Base-by-base conservation (phyloP, 2,113 vertebrate genomes). In the Sterna hirundo region DNA sequence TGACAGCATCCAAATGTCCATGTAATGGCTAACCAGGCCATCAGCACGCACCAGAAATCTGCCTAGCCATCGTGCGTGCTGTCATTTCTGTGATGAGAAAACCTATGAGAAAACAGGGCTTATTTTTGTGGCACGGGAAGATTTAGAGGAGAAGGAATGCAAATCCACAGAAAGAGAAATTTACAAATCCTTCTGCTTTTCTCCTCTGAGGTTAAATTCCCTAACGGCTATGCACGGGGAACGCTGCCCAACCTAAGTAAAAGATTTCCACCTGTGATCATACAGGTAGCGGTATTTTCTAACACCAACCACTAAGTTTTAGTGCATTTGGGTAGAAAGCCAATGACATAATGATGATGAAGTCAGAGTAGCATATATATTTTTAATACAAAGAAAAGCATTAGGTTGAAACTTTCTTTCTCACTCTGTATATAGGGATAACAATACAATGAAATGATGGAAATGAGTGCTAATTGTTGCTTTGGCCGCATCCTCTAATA, bases 221-320 rank as follows among this genome's bases (percentile, higher is more conserved):
- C 0, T 2, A 32, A 14, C 8, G 0, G 2, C 32, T 15, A 3
- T 1, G 0, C 40, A 30, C 18, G 13, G 7, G 20, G 29, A 66
- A 36, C 25, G 1, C 42, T 64, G 25, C 22, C 5, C 22, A 6
- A 22, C 29, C 21, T 13, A 25, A 55, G 21, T 22, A 15, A 60
- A 82, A 57, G 47, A 19, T 47, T 89, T 61, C n/a, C 6, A 5
- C 29, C 42, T 57, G 64, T 47, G 26, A 27, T 36, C 5, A 1
- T 30, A 1, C 4, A 42, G 25, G 54, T 36, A 18, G 40, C 36
- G 14, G 23, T 42, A 34, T 40, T 80, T 80, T 72, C 40, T 62
- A 26, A 18, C 26, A 52, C 38, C 29, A 61, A 5, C 44, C 4
- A 42, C 66, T 54, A 46, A 25, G 11, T 34, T 62, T 40, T 11